A percentile compares a stretch with the other conserved stretches of the same genome.
These are phyloP conservation scores for Notodonta dromedarius DNA, from an alignment of 2,888 invertebrate species.

Conservation along the genomic window DNA sequence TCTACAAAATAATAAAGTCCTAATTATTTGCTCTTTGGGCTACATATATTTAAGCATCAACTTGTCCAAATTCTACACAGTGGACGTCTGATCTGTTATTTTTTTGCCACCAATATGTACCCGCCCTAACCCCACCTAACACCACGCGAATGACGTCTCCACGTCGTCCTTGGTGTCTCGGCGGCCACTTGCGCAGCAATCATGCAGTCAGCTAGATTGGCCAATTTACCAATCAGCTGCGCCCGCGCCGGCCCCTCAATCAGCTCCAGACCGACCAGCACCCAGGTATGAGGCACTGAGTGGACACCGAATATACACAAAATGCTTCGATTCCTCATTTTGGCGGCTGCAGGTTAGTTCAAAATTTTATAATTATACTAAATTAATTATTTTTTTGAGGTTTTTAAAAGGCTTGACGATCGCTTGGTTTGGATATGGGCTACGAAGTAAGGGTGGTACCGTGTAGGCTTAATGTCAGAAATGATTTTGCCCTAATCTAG, in stretches of 20 bases:
- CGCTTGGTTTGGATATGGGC: too few relatives aligned
- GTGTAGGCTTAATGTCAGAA: too few relatives aligned
- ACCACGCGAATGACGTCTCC: conserved; percentile 14
- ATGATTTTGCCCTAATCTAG: too few relatives aligned
- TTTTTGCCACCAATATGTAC: background rate
- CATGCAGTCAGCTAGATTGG: conserved; percentile 59
- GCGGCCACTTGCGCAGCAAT: conserved; percentile 61
- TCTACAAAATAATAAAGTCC: too few relatives aligned
- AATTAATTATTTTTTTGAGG: too few relatives aligned
- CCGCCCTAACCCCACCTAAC: background rate
- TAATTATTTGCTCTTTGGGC: too few relatives aligned
- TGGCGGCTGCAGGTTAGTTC: conserved; percentile 41
- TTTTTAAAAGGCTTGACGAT: too few relatives aligned
- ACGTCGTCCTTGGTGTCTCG: conserved; percentile 70
- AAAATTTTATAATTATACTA: background rate
- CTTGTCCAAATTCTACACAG: too few relatives aligned
- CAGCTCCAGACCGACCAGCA: conserved; percentile 33
- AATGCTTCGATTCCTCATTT: conserved; percentile 36
- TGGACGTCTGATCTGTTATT: too few relatives aligned
- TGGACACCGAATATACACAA: conserved; percentile 24
- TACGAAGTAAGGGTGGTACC: too few relatives aligned
- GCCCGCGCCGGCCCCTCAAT: conserved; percentile 34
- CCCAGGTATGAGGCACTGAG: conserved; percentile 32
- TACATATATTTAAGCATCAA: too few relatives aligned
- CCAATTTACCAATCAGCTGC: conserved; percentile 74